Conservation (phyloP, 92 coral and sea anemone genomes). For the Zoanthus sociatus region DNA sequence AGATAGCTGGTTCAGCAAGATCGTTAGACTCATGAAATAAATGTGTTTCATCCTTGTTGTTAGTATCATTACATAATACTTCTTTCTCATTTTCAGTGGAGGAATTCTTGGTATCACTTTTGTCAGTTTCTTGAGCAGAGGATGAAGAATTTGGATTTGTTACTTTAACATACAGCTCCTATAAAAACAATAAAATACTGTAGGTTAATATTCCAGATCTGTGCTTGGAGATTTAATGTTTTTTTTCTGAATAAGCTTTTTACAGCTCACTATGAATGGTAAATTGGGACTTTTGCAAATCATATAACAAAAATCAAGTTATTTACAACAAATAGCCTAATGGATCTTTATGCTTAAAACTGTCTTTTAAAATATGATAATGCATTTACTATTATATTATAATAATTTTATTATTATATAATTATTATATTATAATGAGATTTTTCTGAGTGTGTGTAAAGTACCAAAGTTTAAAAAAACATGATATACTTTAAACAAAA, state of each 20-base stretch:
- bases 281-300: not conserved
- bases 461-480: too few species aligned
- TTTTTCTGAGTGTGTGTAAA: too few species aligned
- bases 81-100: not conserved
- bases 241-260: not conserved
- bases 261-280: not conserved
- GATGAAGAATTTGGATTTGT: not conserved
- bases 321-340: not conserved
- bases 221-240: too few species aligned
- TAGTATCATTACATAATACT: not conserved
- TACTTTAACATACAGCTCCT: conserved; percentile 20
- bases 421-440: too few species aligned
- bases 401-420: too few species aligned
- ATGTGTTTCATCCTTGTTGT: not conserved
- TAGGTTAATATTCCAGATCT: too few species aligned
- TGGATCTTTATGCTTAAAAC: not conserved
- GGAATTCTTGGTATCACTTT: not conserved
- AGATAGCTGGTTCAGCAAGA: not conserved
- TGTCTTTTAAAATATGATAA: too few species aligned
- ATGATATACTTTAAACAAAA: too few species aligned
- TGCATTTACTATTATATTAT: too few species aligned
- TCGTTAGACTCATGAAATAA: not conserved
- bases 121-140: not conserved
- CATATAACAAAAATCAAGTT: not conserved
- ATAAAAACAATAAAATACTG: not conserved